Conservation (phyloP, 2,113 vertebrate species). For the Herpetotheres cachinnans region DNA sequence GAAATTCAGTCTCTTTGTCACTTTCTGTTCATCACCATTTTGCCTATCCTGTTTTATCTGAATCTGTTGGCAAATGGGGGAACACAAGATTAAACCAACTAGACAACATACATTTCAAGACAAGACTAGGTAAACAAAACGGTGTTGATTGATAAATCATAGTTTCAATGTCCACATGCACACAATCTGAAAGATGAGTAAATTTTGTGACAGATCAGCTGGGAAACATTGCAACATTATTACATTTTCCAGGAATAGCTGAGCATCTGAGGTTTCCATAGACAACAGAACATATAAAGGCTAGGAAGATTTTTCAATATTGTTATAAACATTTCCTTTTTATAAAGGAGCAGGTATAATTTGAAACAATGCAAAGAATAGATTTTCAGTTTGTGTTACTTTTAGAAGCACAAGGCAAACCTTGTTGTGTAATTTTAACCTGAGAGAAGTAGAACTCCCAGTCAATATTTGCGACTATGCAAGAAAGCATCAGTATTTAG, state of each 20-base stretch:
- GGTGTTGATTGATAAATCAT: background rate
- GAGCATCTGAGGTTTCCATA: background rate
- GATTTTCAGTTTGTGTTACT: background rate
- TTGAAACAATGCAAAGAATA: background rate
- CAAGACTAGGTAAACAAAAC: background rate
- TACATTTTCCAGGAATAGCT: background rate
- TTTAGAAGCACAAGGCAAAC: background rate
- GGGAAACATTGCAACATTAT: background rate
- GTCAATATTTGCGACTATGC: background rate
- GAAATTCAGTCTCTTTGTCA: background rate
- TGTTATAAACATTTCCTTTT: background rate
- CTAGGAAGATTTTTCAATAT: background rate
- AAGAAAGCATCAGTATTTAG: background rate
- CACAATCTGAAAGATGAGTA: background rate
- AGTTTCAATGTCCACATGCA: background rate
- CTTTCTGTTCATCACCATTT: background rate
- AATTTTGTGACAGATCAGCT: background rate
- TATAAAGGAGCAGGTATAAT: background rate
- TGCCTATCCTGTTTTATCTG: background rate
- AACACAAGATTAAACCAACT: background rate
- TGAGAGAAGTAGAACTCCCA: background rate
- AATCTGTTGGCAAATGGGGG: background rate
- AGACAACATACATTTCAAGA: background rate
- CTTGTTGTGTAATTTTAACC: background rate
- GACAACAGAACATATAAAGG: background rate